These are phyloP conservation scores for Lochmaea crataegi DNA, from an alignment of 2,888 invertebrate genomes.

Conservation along the genomic window DNA sequence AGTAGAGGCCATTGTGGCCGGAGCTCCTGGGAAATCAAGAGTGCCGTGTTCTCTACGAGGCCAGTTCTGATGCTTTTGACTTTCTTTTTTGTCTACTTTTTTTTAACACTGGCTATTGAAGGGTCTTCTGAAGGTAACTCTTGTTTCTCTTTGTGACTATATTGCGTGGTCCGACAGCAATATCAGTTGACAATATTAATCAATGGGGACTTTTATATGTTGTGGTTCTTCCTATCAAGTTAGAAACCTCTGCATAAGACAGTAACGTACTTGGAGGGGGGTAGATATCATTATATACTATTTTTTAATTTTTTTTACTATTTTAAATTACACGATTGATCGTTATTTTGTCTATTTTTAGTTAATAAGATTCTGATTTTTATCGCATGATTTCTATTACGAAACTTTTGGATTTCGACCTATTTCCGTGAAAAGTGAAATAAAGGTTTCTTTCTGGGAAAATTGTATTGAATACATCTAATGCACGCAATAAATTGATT, in stretches of 20 bases:
- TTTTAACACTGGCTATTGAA: conserved; percentile 17
- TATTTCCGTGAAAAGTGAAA: conserved; percentile 39
- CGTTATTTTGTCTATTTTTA: background rate
- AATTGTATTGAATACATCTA: conserved; percentile 39
- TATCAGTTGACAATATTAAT: conserved; percentile 16
- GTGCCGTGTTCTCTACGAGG: conserved; percentile 31
- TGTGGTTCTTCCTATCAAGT: conserved; percentile 15
- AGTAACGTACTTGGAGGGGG: background rate
- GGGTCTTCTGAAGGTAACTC: conserved; percentile 16
- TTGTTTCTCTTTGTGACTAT: conserved; percentile 12
- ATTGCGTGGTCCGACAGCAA: conserved; percentile 12
- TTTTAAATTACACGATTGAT: background rate
- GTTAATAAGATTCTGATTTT: conserved; percentile 13
- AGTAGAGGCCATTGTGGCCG: conserved; percentile 50
- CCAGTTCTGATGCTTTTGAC: conserved; percentile 5
- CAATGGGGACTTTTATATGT: conserved; percentile 9
- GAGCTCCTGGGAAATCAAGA: conserved; percentile 57
- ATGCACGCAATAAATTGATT: conserved; percentile 42
- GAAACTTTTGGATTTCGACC: conserved; percentile 36
- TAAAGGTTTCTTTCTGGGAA: conserved; percentile 37
- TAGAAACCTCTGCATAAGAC: background rate
- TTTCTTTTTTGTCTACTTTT: conserved; percentile 2
- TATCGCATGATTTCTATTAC: conserved; percentile 36
- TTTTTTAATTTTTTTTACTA: no score
- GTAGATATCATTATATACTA: no score